Percentiles rank a stretch among this genome's conserved stretches.
phyloP scores from a whole-genome alignment of 2,888 invertebrate species.

The Molanna angustata region DNA sequence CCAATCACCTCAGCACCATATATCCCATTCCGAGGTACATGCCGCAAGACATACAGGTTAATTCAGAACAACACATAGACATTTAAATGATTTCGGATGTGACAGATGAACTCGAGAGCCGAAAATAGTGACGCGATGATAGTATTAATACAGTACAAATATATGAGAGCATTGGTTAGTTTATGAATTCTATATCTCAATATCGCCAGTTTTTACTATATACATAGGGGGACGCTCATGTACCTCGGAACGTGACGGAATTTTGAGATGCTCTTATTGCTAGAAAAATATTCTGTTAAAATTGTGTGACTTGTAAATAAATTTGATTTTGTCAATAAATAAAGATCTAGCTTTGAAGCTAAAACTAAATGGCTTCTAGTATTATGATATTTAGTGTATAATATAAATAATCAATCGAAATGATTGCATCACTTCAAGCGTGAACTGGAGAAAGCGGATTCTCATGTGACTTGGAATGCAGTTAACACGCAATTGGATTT shows the following conservation, averaged over 20 bases:
- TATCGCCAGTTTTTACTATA: conserved; percentile 44
- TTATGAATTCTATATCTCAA: conserved; percentile 56
- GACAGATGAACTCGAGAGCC: no score
- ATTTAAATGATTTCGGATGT: conserved; percentile 42
- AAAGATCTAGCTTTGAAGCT: no score
- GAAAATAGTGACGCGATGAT: conserved; percentile 7
- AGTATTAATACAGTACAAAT: conserved; percentile 8
- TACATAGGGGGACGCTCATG: conserved; percentile 52
- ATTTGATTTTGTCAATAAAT: no score
- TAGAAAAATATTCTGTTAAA: background rate
- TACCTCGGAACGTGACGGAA: conserved; percentile 53
- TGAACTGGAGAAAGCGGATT: conserved; percentile 41
- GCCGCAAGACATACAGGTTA: conserved; percentile 26
- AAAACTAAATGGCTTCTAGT: background rate
- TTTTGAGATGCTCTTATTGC: background rate
- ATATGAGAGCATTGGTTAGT: conserved; percentile 6
- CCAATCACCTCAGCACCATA: conserved; percentile 10
- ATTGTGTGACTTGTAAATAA: no score
- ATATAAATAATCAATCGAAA: background rate
- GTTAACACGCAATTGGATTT: conserved; percentile 22
- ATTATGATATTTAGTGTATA: background rate
- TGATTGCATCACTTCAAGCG: conserved; percentile 22
- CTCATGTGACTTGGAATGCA: conserved; percentile 60
- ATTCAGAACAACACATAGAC: conserved; percentile 40
- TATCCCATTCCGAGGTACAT: conserved; percentile 56